Base-by-base conservation (phyloP, 2,797 vertebrate genomes). In the Syncerus caffer region DNA sequence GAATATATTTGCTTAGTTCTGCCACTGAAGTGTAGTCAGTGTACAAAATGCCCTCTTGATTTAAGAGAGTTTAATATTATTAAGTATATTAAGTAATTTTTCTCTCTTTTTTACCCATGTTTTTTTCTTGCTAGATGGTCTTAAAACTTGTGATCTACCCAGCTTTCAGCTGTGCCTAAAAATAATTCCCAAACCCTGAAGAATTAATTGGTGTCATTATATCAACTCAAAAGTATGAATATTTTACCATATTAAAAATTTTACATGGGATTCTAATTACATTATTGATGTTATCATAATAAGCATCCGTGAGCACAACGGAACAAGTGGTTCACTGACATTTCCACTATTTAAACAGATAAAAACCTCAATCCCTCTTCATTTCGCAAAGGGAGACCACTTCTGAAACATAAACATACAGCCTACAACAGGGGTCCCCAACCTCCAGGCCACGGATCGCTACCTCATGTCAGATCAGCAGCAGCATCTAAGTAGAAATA, bases 201-300 rank as follows among this genome's bases (percentile, higher is more conserved):
- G 53, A 93, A 38, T 91, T 97, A 97, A 80, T 95, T 94, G 60
- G 23, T 87, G 5, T 96, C 93, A 97, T 97, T 62, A 98, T 85
- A 96, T 95, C 96, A 94, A 98, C 57, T 96, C 0, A 0, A 89
- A 98, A 97, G 14, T 86, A 67, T 64, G 98, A 96, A 95, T 97
- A 47, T 97, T 84, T 97, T 97, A 96, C 86, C 57, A 91, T 79
- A 97, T 6, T 96, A 67, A 96, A 74, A 97, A 93, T 97, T 98
- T 92, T 89, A 94, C 83, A 95, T 83, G 86, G 95, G 98, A 76
- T 97, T 96, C 79, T 84, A 93, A 93, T 96, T 71, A 71, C 38
- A 4, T 74, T 45, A 74, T 27, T 74, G 38, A 74, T 74, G 3
- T 74, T 74, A 74, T 74, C 23, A 27, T 27, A 42, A 45, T 42